Base-by-base conservation (phyloP, 2,888 invertebrate genomes). In the Pristionchus entomophagus region DNA sequence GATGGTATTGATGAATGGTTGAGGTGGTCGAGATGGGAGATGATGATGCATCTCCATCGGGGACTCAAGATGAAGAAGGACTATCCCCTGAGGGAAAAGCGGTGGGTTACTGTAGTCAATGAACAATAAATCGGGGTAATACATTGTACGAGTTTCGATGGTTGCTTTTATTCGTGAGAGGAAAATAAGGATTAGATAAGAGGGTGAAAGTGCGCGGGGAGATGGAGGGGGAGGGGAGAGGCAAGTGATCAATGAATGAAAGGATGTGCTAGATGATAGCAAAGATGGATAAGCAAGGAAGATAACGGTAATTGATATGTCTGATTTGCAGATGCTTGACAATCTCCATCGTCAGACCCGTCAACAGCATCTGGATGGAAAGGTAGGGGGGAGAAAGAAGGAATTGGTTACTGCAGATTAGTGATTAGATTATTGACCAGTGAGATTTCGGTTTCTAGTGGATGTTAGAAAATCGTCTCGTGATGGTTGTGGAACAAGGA, bases 301-400 rank as follows among this genome's bases (percentile, higher is more conserved):
- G 17, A 19, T 51, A 29, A 49, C 41, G 17, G 62, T 82, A 41
- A 5, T 26, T 22, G 12, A 65, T 69, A 26, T 32, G 29, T 38
- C 51, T 32, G 29, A 29, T 51, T 65, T 62, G 1, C 85, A 85
- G 85, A 56, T 85, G 38, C 94, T 99, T 94, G 98, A 98, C 95
- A 96, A 97, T 95, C 95, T 99, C 94, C 96, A 97, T 94, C 97
- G 97, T 94, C 97, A 97, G 94, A 98, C 99, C 95, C 95, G 98
- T 32, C 91, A 98, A 94, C 97, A 98, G 94, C 98, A 99, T 95
- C 95, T 97, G 93, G 96, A 96, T 95, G 98, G 98, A 93, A 97
- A 82, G 56, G 73, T 73, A 73, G 41, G n/a, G 73, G 35, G 4
- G 19, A 12, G 0, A 29, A 41, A n/a, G 73, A 6, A 41, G 41